These are phyloP conservation scores for Helicolenus hilgendorfi DNA, from an alignment of 2,797 vertebrate genomes.

Conservation along the genomic window DNA sequence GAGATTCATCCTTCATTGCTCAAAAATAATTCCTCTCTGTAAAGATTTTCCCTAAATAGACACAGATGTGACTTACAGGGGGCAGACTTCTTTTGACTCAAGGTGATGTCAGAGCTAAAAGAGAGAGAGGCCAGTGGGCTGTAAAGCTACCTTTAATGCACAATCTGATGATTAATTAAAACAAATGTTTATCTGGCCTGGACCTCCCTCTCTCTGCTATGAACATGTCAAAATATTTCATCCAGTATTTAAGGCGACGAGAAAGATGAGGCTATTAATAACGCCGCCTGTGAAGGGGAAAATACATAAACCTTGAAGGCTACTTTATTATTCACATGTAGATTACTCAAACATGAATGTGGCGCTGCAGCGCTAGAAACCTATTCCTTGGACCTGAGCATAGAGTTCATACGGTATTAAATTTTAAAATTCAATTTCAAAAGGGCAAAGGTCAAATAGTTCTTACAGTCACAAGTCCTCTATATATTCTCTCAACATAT, in stretches of 20 bases:
- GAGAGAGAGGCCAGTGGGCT: slow-evolving; percentile 46
- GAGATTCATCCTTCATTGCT: slow-evolving; percentile 74
- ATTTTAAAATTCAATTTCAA: slow-evolving; percentile 24
- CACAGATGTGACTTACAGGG: slow-evolving; percentile 65
- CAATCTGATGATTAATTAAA: slow-evolving; percentile 85
- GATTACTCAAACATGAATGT: slow-evolving; percentile 83
- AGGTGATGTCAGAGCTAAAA: slow-evolving; percentile 55
- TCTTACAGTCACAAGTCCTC: not conserved
- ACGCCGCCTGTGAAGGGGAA: slow-evolving; percentile 75
- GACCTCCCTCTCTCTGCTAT: slow-evolving; percentile 72
- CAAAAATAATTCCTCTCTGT: slow-evolving; percentile 69
- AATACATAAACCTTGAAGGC: slow-evolving; percentile 86
- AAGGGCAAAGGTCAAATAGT: slow-evolving; percentile 27
- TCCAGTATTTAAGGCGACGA: slow-evolving; percentile 80
- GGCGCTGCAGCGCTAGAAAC: slow-evolving; percentile 44
- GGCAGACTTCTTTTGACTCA: slow-evolving; percentile 40
- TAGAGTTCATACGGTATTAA: not conserved
- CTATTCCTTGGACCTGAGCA: slow-evolving; percentile 25
- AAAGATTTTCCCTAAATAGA: slow-evolving; percentile 79
- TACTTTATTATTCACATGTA: slow-evolving; percentile 87
- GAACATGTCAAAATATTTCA: slow-evolving; percentile 87
- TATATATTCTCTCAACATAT: too few relatives aligned
- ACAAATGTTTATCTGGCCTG: slow-evolving; percentile 84
- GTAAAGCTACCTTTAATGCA: slow-evolving; percentile 65
- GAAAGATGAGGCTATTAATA: slow-evolving; percentile 88